Conservation (phyloP, 2,888 invertebrate species). For the Spialia ferax region DNA sequence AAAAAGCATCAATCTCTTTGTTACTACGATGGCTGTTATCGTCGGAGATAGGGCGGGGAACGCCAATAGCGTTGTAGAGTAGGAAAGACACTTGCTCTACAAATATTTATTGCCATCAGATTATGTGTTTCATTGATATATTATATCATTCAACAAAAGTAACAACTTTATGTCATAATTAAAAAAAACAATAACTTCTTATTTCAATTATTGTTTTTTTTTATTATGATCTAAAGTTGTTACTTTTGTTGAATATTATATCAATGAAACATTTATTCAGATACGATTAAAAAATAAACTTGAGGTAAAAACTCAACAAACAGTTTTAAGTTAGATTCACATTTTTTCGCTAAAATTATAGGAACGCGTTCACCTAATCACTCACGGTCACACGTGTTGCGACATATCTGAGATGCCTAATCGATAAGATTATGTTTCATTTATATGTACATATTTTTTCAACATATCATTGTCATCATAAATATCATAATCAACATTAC, state of each 20-base stretch:
- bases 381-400: constrained; percentile 17
- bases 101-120: background rate
- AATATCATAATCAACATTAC: too few species aligned
- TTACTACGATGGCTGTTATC: background rate
- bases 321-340: background rate
- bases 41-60: constrained; percentile 3
- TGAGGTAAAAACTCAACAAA: background rate
- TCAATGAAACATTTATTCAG: too few species aligned
- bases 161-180: too few species aligned
- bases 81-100: background rate
- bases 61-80: background rate
- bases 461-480: background rate
- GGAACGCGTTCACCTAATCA: background rate
- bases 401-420: constrained; percentile 8
- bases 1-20: constrained; percentile 13
- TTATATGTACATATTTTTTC: constrained; percentile 1
- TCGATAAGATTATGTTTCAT: constrained; percentile 25
- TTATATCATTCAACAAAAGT: too few species aligned
- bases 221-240: too few species aligned
- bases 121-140: background rate
- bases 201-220: too few species aligned
- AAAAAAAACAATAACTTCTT: too few species aligned
- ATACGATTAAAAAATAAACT: too few species aligned
- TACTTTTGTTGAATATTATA: too few species aligned
- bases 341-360: background rate